Base-by-base conservation (phyloP, 2,797 vertebrate species). In the Anguilla marmorata region DNA sequence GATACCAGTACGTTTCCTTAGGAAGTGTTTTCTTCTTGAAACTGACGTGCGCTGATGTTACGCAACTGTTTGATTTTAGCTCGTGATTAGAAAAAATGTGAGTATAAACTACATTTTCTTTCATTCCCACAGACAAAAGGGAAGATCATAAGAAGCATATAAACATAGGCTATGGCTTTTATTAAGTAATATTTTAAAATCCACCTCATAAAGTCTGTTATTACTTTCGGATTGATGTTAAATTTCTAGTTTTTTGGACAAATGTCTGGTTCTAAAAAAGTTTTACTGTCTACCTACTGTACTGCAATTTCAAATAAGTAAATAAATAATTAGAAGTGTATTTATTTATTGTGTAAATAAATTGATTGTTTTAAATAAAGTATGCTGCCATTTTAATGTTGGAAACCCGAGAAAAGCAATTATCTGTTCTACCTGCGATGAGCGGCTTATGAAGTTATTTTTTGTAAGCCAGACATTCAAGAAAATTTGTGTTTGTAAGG, bases 1-100 rank as follows among this genome's bases (percentile, higher is more conserved):
- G 33, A 85, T 14, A 63, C 2, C 30, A 76, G 60, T 66, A 66
- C 1, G 37, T 80, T 80, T 80, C 37, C 76, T 45, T 45, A 19
- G 41, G 76, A 79, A 79, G 76, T 79, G 76, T 79, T 79, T 79
- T 80, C 41, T 8, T 80, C 16, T 48, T 45, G 5, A 45, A 80
- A 16, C 3, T 8, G 37, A 80, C 30, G 27, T 11, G 69, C 30
- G 11, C 41, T 48, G 76, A 6, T 4, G 37, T 80, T 48, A 80
- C 19, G 37, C 7, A 80, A 80, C 8, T 6, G 76, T 11, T 48
- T 45, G 41, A 80, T 3, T 30, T 37, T 76, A 3, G 11, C 14
- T 37, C 3, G 30, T 76, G 72, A 76, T 76, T 76, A 33, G 14
- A 76, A 37, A 76, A 37, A 4, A 11, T 33, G 72, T 11, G 27